Evolutionary conservation across 2,113 vertebrate species (phyloP).

Genomic region (Hiodon alosoides): DNA sequence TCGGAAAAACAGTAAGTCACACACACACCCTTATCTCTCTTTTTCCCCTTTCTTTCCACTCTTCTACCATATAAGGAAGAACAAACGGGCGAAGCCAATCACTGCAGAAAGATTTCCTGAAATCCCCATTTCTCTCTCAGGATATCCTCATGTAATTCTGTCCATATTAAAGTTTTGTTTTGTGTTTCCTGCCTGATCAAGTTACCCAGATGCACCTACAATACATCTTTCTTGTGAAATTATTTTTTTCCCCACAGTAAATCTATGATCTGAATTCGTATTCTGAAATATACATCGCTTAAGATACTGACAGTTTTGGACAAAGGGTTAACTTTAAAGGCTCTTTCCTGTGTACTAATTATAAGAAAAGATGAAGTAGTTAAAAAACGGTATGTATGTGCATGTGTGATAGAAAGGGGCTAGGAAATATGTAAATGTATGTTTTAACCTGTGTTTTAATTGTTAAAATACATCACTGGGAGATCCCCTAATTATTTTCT

Average conservation of each 20-base stretch:
- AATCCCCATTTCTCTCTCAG: conserved; percentile 31
- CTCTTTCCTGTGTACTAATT: conserved; percentile 55
- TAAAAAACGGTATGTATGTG: background rate
- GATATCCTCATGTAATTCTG: background rate
- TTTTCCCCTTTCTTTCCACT: conserved; percentile 37
- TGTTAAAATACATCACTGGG: too few species aligned
- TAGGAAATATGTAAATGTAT: too few species aligned
- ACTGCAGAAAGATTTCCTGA: conserved; percentile 45
- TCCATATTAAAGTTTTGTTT: conserved; percentile 35
- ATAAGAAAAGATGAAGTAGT: conserved; percentile 27
- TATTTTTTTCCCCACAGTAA: too few species aligned
- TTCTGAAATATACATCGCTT: background rate
- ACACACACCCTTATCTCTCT: conserved; percentile 51
- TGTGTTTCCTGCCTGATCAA: too few species aligned
- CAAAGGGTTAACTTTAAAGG: conserved; percentile 32
- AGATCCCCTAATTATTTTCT: too few species aligned
- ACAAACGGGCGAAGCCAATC: conserved; percentile 53
- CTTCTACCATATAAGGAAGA: conserved; percentile 71
- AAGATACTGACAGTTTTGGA: too few species aligned
- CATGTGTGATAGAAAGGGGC: background rate
- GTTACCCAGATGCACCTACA: too few species aligned
- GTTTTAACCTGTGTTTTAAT: too few species aligned
- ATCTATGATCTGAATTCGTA: background rate
- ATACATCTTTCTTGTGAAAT: background rate
- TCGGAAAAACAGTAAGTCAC: conserved; percentile 64